Conservation (phyloP, 2,113 vertebrate genomes). For the Crotalus helleri region DNA sequence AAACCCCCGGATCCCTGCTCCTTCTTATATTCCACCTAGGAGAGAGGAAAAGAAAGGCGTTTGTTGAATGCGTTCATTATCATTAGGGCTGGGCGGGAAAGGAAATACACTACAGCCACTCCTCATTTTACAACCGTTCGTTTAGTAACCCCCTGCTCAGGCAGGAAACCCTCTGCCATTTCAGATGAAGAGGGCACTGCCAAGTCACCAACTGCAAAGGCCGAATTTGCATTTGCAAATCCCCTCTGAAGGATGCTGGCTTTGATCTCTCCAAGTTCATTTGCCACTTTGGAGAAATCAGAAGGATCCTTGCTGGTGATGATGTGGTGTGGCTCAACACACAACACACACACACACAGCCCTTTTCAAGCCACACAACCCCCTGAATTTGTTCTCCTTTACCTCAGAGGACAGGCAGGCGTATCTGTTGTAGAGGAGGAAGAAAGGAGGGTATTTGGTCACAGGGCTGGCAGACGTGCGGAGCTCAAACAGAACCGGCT, state of each 20-base stretch:
- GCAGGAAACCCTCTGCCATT: too few relatives aligned
- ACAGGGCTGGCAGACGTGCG: constrained; percentile 76
- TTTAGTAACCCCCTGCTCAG: not conserved
- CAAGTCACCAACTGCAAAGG: not conserved
- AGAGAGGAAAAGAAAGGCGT: not conserved
- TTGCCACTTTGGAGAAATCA: not conserved
- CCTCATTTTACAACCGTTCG: not conserved
- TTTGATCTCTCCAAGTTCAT: not conserved
- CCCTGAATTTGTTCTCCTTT: constrained; percentile 7
- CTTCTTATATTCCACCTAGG: constrained; percentile 67
- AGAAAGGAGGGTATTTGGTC: constrained; percentile 83
- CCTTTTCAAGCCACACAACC: too few relatives aligned
- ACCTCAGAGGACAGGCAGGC: constrained; percentile 68
- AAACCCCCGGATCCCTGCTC: constrained; percentile 55
- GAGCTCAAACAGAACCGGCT: constrained; percentile 79
- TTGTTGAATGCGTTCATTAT: not conserved
- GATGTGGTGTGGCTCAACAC: too few relatives aligned
- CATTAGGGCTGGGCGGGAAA: not conserved
- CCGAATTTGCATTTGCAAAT: not conserved
- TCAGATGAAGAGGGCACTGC: not conserved
- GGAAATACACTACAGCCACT: not conserved
- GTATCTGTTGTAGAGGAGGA: constrained; percentile 84
- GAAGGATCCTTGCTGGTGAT: not conserved
- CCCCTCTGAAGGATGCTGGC: not conserved
- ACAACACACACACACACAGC: too few relatives aligned